Evolutionary conservation across 2,113 vertebrate genomes (phyloP), one percentile per base, ranked within the genome.

Genomic region (Zosterops borbonicus): DNA sequence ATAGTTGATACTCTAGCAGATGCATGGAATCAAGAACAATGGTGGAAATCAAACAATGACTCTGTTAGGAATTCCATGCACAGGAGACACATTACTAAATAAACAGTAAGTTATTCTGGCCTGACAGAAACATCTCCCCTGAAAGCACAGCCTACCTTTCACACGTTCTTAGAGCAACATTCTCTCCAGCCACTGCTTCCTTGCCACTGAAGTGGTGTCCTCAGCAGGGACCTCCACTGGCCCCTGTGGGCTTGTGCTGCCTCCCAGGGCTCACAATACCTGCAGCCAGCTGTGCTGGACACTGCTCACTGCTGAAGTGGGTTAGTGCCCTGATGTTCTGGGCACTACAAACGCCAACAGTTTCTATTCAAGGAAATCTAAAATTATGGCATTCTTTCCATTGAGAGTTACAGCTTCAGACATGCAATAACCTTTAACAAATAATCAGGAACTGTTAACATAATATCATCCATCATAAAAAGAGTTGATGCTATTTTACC

Each of bases 351-450:
- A 85, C 19, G 76, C 9, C 22, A 59, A 28, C 41, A 39, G 33
- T 41, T 90, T 79, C 84, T 90, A 46, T 87, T 87, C 17, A 9
- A 79, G 63, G 78, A 90, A 85, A 85, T 67, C 71, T 83, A 87
- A 96, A 94, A 87, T 71, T 91, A 89, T 4, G 39, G 49, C 60
- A 81, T 91, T 92, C 49, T 84, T 97, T 91, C 95, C 81, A 87
- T 42, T 3, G 3, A 85, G 33, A 87, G 21, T 47, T 79, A 76
- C 31, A 62, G 35, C 39, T 83, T 83, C 89, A 89, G 78, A 47
- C 31, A 78, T 59, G 70, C 29, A 91, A 58, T 29, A 82, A 46
- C 9, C 52, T 44, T 56, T 82, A 41, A 56, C n/a, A 71, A 92
- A 78, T 69, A 76, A 92, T 74, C 73, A 89, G 63, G 20, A 86